These are phyloP conservation scores for Nannoperca obscura DNA, from an alignment of 2,797 vertebrate genomes.

Conservation along the genomic window DNA sequence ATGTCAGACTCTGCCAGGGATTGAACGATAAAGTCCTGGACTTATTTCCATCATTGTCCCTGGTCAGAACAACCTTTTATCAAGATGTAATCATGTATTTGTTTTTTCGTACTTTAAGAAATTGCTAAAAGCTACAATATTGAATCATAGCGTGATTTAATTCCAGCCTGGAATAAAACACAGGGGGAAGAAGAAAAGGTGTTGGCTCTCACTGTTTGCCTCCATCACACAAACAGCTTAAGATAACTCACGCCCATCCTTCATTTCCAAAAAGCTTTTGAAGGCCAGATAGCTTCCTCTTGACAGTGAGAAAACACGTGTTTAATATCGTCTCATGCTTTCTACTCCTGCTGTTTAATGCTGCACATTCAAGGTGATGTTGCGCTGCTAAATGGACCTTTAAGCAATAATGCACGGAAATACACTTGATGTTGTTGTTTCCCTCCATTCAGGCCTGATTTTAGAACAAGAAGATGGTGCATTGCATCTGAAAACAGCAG, in stretches of 20 bases:
- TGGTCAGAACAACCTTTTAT: neutral
- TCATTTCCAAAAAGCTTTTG: neutral
- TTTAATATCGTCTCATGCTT: neutral
- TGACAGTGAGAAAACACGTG: neutral
- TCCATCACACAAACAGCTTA: neutral
- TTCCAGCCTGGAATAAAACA: neutral
- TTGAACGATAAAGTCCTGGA: neutral
- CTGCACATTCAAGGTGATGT: neutral
- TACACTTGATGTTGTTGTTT: neutral
- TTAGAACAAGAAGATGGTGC: neutral
- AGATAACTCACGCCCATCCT: neutral
- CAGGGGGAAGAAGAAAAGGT: neutral
- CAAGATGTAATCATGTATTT: neutral
- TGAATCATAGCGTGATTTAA: neutral
- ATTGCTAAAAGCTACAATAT: neutral
- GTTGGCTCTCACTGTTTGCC: neutral
- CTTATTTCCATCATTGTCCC: neutral
- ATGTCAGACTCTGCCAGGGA: too few species aligned
- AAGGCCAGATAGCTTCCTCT: neutral
- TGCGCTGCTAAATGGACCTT: neutral
- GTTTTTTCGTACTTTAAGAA: neutral
- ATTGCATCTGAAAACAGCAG: slow-evolving; percentile 4
- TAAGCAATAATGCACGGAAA: neutral
- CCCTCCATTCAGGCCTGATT: neutral
- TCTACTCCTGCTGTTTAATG: neutral